phyloP scores from a whole-genome alignment of 2,797 vertebrate species.

The Enteromius viviparus region DNA sequence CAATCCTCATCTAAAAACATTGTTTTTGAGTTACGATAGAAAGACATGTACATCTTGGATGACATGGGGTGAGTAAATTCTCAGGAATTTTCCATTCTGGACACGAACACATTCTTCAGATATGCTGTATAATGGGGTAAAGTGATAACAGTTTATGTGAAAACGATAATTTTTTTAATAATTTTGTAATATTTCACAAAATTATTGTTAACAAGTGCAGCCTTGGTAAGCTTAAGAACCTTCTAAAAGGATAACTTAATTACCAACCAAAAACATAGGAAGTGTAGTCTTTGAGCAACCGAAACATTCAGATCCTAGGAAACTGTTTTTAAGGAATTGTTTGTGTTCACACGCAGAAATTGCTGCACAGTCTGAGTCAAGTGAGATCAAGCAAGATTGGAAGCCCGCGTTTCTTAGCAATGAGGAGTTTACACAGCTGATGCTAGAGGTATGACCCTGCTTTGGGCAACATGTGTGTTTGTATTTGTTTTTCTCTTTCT shows the following conservation, averaged over 20 bases:
- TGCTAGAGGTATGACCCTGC: slow-evolving; percentile 89
- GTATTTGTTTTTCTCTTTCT: background rate
- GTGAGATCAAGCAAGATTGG: slow-evolving; percentile 98
- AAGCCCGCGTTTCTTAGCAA: slow-evolving; percentile 98
- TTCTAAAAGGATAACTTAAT: background rate
- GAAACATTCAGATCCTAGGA: background rate
- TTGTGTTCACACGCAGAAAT: slow-evolving; percentile 80
- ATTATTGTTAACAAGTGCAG: background rate
- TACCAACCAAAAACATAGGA: background rate
- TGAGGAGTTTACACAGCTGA: slow-evolving; percentile 98
- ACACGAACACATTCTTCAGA: background rate
- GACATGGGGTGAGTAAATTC: no score
- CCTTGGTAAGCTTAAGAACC: background rate
- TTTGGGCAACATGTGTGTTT: background rate
- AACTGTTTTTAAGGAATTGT: background rate
- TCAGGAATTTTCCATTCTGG: no score
- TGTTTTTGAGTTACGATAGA: no score
- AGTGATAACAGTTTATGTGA: background rate
- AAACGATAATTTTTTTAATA: background rate
- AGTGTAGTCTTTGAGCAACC: background rate
- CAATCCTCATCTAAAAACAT: no score
- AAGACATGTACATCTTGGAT: background rate
- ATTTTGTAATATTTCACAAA: background rate
- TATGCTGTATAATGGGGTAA: background rate
- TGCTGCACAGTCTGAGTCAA: slow-evolving; percentile 93